Evolutionary conservation across 2,888 invertebrate species (phyloP).

Genomic region (Brassicogethes aeneus): DNA sequence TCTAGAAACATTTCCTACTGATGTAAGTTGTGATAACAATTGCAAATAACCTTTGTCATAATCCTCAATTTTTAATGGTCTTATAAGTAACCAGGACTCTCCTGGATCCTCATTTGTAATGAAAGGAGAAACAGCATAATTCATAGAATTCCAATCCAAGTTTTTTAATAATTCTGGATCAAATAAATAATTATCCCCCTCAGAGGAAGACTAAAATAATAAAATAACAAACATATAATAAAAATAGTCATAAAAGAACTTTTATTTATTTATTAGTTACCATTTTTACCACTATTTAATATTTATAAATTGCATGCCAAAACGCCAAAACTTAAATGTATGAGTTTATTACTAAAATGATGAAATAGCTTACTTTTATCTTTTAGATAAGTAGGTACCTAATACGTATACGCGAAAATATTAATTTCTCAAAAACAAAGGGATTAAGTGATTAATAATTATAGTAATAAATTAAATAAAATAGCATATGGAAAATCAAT

Average conservation of each 20-base stretch:
- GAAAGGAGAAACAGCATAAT: conserved; percentile 56
- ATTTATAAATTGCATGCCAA: background rate
- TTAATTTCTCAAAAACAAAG: no score
- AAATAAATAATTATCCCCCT: conserved; percentile 43
- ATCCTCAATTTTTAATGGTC: conserved; percentile 72
- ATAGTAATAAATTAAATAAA: no score
- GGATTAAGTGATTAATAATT: no score
- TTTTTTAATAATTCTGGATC: conserved; percentile 55
- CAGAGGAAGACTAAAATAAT: conserved; percentile 4
- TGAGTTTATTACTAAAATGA: no score
- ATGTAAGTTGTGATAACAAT: conserved; percentile 73
- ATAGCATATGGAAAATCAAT: no score
- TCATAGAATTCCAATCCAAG: conserved; percentile 56
- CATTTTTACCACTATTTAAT: background rate
- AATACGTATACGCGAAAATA: no score
- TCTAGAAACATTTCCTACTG: conserved; percentile 69
- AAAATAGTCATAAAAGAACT: background rate
- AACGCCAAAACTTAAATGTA: no score
- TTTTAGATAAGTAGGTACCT: no score
- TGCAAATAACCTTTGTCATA: conserved; percentile 78
- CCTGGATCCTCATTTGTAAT: conserved; percentile 65
- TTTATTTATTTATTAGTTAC: no score
- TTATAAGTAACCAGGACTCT: conserved; percentile 63
- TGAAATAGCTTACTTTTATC: no score
- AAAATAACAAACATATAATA: background rate